Evolutionary conservation across 2,797 vertebrate species (phyloP), one percentile per base, ranked within the genome.

Genomic region (Pseudomugil gertrudae): DNA sequence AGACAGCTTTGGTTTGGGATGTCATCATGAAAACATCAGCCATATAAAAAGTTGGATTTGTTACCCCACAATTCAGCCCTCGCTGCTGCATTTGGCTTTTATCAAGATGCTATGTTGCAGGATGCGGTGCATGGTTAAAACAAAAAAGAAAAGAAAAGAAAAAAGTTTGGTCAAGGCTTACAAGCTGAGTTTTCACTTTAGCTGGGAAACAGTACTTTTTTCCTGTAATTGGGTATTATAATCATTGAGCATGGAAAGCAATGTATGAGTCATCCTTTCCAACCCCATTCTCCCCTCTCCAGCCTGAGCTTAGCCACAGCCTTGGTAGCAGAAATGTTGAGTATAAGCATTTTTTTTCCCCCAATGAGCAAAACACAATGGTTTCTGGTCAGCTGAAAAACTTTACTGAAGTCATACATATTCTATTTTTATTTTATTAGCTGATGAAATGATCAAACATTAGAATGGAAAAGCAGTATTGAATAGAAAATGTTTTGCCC

Each of bases 251-350:
- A 90, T 90, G 90, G 92, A 92, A 91, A 91, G 89, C 84, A 80
- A 81, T 84, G 91, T 67, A 83, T 93, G 90, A 93, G 76, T 93
- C 92, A 92, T 92, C 84, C 85, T 92, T 93, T 93, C 91, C 92
- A 86, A 89, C 80, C 85, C 73, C 75, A 75, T 68, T 76, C 80
- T 84, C 84, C 85, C 83, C 72, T 78, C 81, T 84, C 65, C 71
- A 57, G 84, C 70, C 81, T 3, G 53, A 64, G 86, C 80, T 66
- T 48, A 80, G 85, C 90, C 89, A 76, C 90, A 91, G 86, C 78
- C 76, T 77, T 80, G 78, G 76, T 84, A 69, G 59, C 30, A 76
- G 72, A 90, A 91, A 83, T 78, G 79, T 78, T 83, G 72, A 82
- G 75, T 65, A 79, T 86, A 90, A 91, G 91, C 89, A 87, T 75